A percentile compares a stretch with the other conserved stretches of the same genome.
Conservation (phyloP, 2,113 vertebrate species). For the Dicerorhinus sumatrensis region DNA sequence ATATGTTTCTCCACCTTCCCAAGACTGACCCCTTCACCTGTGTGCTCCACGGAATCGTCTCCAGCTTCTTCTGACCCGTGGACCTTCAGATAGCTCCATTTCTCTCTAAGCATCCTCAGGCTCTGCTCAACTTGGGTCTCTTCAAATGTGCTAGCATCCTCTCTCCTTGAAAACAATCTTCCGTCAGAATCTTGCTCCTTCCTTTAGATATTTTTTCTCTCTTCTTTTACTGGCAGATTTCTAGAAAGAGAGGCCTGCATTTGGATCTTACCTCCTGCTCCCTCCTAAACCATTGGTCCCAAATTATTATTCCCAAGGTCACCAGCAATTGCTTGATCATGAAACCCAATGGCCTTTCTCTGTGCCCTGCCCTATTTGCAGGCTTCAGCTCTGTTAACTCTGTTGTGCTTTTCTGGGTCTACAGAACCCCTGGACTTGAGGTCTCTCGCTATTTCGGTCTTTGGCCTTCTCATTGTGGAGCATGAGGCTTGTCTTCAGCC, state of each 20-base stretch:
- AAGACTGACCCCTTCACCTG: neutral
- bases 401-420: neutral
- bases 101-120: neutral
- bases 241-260: neutral
- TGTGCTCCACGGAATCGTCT: too few species aligned
- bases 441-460: neutral
- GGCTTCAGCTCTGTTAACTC: neutral
- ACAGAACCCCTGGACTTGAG: neutral
- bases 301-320: neutral
- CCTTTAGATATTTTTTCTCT: neutral
- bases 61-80: neutral
- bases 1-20: neutral
- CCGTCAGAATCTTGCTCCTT: neutral
- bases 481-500: neutral
- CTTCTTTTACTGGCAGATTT: neutral
- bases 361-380: neutral
- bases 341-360: neutral
- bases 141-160: neutral
- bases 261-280: neutral
- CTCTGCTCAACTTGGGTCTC: neutral
- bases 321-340: neutral
- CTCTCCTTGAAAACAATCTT: neutral
- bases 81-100: neutral
- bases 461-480: neutral
- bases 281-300: neutral